These are phyloP conservation scores for Tonatia bakeri DNA, from an alignment of 2,113 vertebrate genomes.

Conservation along the genomic window DNA sequence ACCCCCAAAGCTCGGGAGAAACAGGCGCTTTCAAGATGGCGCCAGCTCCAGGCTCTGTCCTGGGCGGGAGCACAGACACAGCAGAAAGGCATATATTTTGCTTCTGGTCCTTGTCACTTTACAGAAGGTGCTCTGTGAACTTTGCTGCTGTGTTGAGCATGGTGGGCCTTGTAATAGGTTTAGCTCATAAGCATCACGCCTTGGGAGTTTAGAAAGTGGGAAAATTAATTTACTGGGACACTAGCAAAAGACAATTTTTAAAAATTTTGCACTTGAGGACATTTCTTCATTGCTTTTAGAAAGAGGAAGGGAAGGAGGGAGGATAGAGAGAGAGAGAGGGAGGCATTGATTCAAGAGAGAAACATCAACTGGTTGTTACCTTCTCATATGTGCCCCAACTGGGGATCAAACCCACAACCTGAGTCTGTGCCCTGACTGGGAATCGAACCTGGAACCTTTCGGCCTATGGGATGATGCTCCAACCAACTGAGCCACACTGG, in stretches of 20 bases:
- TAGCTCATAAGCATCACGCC: slow-evolving; percentile 19
- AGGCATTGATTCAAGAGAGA: too few relatives aligned
- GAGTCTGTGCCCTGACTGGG: too few relatives aligned
- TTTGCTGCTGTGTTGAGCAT: slow-evolving; percentile 28
- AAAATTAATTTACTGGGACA: slow-evolving; percentile 56
- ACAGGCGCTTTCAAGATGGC: accelerated
- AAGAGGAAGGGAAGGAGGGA: too few relatives aligned
- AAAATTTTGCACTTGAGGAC: too few relatives aligned
- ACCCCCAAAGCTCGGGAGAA: background rate
- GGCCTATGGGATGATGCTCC: too few relatives aligned
- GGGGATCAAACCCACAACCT: too few relatives aligned
- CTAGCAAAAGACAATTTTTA: background rate
- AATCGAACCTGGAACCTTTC: too few relatives aligned
- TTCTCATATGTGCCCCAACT: accelerated
- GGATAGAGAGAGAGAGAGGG: too few relatives aligned
- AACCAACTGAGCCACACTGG: too few relatives aligned
- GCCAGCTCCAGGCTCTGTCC: background rate
- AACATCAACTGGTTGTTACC: too few relatives aligned
- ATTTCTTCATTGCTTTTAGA: too few relatives aligned
- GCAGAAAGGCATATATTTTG: background rate
- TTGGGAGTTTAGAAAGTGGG: slow-evolving; percentile 49
- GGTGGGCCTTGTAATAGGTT: slow-evolving; percentile 51
- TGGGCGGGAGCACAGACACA: accelerated
- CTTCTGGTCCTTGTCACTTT: background rate
- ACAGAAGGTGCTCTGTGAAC: background rate